Conservation (phyloP, 2,113 vertebrate species). For the Amphiprion percula region DNA sequence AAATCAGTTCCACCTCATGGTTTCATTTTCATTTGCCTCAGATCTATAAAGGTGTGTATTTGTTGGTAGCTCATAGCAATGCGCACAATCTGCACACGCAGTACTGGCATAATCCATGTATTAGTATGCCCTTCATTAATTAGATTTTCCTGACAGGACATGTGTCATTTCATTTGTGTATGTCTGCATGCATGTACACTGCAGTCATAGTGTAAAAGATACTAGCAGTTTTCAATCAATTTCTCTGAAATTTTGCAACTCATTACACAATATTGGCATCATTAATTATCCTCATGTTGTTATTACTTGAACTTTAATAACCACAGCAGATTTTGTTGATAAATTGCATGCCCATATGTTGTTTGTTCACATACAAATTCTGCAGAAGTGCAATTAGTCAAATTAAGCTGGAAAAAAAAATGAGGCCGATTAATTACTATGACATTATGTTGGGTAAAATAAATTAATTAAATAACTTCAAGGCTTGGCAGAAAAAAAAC, state of each 20-base stretch:
- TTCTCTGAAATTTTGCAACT: constrained; percentile 35
- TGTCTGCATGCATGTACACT: constrained; percentile 2
- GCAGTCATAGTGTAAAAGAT: background rate
- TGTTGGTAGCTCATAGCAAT: background rate
- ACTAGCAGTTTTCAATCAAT: background rate
- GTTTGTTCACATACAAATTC: constrained; percentile 75
- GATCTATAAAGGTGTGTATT: constrained; percentile 1
- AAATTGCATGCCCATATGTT: constrained; percentile 70
- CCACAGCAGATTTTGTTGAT: constrained; percentile 70
- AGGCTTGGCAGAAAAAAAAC: constrained; percentile 14
- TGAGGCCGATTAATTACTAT: constrained; percentile 72
- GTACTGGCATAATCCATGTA: background rate
- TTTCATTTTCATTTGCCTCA: background rate
- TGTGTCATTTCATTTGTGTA: background rate
- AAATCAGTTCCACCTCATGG: constrained; percentile 55
- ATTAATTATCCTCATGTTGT: constrained; percentile 70
- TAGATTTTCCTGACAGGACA: background rate
- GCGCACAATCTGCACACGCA: background rate
- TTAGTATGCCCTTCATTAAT: background rate
- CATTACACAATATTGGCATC: constrained; percentile 55
- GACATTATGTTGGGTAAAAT: constrained; percentile 57
- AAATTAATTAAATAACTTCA: constrained; percentile 51
- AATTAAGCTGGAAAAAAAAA: constrained; percentile 46
- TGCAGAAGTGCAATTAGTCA: constrained; percentile 73
- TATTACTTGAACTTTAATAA: constrained; percentile 73